Evolutionary conservation across 2,888 invertebrate genomes (phyloP), one percentile per base, ranked within the genome.

Genomic region (Lottia gigantea): DNA sequence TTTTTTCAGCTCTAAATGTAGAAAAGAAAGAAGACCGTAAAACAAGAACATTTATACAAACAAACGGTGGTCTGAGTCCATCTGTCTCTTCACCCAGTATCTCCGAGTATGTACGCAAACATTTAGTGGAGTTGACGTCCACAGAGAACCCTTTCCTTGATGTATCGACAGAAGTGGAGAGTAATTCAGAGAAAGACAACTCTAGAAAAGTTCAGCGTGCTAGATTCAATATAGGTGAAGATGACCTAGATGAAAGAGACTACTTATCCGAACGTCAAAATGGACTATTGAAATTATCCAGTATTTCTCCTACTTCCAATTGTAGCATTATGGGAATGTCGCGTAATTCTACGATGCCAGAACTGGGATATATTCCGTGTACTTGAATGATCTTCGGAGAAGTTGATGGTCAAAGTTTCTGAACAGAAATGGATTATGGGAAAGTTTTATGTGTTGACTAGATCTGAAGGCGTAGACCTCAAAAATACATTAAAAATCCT

Each of bases 61-160:
- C 66, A 1, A 69, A 26, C 46, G n/a, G 25, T 46, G 15, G 68
- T 1, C 49, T 72, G 7, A 73, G 67, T 63, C 67, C 74, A 7
- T 77, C 75, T 25, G 74, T 77, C 8, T 83, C 83, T 0, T 79
- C 82, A 8, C 82, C 83, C 2, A 74, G 78, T 49, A 70, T 83
- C 8, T 77, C 76, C 15, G 82, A 80, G 63, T 74, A 77, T 67
- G 63, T 80, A 8, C 74, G 78, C 16, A 65, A 80, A 62, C 78
- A 79, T 70, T 40, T 78, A 15, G 45, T 67, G 1, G 49, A 67
- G 46, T 16, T 72, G 19, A 68, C 40, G n/a, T 46, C 62, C 12
- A 68, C 62, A 19, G 62, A 68, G 46, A 62, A 62, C 25, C 62
- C 62, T 15, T 62, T 68, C 62, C 19, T 40, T 19, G 55, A 55